Percentiles rank a stretch among this genome's conserved stretches.
These are phyloP conservation scores for Corythoichthys haematopterus DNA, from an alignment of 2,113 vertebrate species.

Conservation along the genomic window DNA sequence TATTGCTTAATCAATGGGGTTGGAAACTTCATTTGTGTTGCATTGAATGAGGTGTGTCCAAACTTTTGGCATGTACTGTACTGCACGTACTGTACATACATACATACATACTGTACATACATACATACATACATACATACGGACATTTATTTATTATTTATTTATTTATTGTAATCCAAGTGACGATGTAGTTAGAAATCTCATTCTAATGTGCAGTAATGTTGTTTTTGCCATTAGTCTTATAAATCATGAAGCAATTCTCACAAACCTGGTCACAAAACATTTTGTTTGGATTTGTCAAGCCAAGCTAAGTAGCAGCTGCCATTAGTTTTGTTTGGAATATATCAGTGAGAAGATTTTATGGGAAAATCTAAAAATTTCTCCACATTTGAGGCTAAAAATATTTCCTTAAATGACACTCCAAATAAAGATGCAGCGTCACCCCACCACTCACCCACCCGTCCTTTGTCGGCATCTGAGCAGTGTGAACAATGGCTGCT, in stretches of 20 bases:
- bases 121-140: too few species aligned
- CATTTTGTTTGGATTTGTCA: neutral
- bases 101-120: too few species aligned
- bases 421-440: slow-evolving; percentile 22
- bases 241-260: neutral
- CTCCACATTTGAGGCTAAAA: slow-evolving; percentile 4
- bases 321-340: neutral
- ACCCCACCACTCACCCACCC: too few species aligned
- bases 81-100: too few species aligned
- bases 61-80: too few species aligned
- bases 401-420: neutral
- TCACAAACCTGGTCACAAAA: neutral
- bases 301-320: neutral
- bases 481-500: slow-evolving; percentile 37
- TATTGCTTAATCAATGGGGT: too few species aligned
- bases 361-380: neutral
- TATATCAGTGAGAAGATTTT: neutral
- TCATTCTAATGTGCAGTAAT: neutral
- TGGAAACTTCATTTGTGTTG: too few species aligned
- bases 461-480: slow-evolving; percentile 11
- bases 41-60: too few species aligned
- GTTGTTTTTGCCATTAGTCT: neutral
- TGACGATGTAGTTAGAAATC: neutral
- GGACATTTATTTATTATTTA: fast-evolving
- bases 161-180: too few species aligned